Conservation (phyloP, 2,797 vertebrate species). For the Philypnodon macrostomus region DNA sequence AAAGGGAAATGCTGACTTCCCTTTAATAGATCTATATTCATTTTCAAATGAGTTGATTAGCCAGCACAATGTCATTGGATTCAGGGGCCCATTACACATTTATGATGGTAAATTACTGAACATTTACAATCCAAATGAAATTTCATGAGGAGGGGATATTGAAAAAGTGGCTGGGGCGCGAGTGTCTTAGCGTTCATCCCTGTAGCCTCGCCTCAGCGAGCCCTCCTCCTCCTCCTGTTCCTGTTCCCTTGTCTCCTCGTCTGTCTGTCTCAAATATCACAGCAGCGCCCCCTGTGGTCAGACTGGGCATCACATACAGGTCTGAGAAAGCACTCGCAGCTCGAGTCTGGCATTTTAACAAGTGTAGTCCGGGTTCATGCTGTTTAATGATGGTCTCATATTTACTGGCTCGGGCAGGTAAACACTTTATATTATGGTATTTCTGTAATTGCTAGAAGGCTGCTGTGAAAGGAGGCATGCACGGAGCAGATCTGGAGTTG, state of each 20-base stretch:
- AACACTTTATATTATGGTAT: constrained; percentile 2
- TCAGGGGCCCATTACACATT: constrained; percentile 86
- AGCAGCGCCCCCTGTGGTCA: constrained; percentile 82
- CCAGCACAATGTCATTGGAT: constrained; percentile 84
- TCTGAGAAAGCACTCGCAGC: constrained; percentile 12
- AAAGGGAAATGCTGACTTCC: constrained; percentile 75
- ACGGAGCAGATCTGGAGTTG: constrained; percentile 19
- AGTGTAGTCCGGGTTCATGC: constrained; percentile 18
- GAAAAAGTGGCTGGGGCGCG: constrained; percentile 73
- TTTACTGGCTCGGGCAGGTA: too few relatives aligned
- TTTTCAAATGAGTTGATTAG: constrained; percentile 88
- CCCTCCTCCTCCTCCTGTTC: constrained; percentile 43
- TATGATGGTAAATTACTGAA: constrained; percentile 87
- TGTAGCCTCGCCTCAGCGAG: constrained; percentile 72
- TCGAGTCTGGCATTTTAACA: constrained; percentile 24
- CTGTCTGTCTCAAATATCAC: constrained; percentile 65
- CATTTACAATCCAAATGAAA: constrained; percentile 89
- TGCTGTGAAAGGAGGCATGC: constrained; percentile 14
- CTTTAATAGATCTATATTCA: constrained; percentile 85
- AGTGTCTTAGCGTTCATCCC: constrained; percentile 71
- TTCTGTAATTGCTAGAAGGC: neutral
- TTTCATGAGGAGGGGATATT: constrained; percentile 83
- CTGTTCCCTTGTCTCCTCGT: constrained; percentile 3
- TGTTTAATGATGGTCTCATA: constrained; percentile 7
- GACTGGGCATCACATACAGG: constrained; percentile 45